phyloP scores from a whole-genome alignment of 2,113 vertebrate species.

The Nycticryphes semicollaris region DNA sequence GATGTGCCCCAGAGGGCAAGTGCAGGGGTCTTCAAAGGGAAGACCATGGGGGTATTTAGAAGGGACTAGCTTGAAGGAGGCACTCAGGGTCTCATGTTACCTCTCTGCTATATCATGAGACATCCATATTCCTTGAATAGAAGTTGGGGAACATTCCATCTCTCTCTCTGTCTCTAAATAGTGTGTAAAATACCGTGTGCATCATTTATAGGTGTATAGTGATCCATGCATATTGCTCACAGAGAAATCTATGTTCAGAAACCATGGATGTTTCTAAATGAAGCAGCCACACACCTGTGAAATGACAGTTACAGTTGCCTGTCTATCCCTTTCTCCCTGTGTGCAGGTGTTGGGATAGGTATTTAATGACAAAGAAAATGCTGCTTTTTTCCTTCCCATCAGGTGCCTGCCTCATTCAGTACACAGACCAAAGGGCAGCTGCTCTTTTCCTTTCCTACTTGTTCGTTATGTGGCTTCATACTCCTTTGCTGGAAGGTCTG shows the following conservation, averaged over 20 bases:
- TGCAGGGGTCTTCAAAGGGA: not conserved
- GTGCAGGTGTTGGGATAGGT: not conserved
- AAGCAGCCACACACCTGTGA: not conserved
- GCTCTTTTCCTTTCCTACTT: not conserved
- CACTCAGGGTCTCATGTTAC: constrained; percentile 45
- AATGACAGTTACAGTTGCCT: not conserved
- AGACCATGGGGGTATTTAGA: constrained; percentile 1
- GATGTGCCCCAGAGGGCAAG: not conserved
- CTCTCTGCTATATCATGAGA: constrained; percentile 56
- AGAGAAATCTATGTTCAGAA: not conserved
- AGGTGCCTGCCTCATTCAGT: not conserved
- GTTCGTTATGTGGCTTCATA: not conserved
- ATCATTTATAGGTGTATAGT: constrained; percentile 46
- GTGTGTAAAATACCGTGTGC: constrained; percentile 56
- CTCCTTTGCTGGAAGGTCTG: not conserved
- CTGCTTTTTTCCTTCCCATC: not conserved
- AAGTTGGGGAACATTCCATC: constrained; percentile 60
- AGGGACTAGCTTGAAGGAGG: constrained; percentile 26
- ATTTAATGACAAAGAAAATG: not conserved
- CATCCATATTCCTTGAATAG: constrained; percentile 65
- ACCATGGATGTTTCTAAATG: not conserved
- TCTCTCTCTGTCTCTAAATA: constrained; percentile 63
- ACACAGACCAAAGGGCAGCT: not conserved
- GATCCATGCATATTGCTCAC: not conserved
- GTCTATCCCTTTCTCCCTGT: not conserved